Evolutionary conservation across 1,140 invertebrate genomes (phyloP).

Genomic region (Thaumatotibia leucotreta): DNA sequence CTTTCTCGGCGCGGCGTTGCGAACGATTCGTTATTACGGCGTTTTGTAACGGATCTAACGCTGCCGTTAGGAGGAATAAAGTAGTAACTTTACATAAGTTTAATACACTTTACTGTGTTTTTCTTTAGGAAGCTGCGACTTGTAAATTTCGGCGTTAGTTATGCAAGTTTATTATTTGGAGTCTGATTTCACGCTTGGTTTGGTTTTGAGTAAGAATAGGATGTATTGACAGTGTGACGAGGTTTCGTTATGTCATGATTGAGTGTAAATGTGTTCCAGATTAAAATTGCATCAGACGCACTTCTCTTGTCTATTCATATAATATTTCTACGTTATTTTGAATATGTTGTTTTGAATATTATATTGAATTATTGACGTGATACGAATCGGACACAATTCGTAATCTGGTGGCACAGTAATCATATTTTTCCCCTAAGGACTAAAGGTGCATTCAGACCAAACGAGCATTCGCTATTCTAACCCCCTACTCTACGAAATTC

Average conservation of each 20-base stretch:
- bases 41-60: slow-evolving; percentile 19
- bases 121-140: background rate
- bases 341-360: no score
- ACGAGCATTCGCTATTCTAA: no score
- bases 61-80: slow-evolving; percentile 23
- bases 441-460: no score
- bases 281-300: background rate
- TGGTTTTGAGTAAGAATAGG: slow-evolving; percentile 8
- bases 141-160: background rate
- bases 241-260: background rate
- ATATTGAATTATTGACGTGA: no score
- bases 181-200: slow-evolving; percentile 4
- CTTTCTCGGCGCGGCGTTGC: background rate
- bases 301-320: background rate
- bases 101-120: background rate
- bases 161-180: background rate
- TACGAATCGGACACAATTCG: no score
- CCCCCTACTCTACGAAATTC: no score
- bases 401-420: no score
- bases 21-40: slow-evolving; percentile 29
- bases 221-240: slow-evolving; percentile 1
- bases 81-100: background rate
- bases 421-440: no score
- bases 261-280: slow-evolving; percentile 1
- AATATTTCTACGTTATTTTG: background rate